phyloP scores from a whole-genome alignment of 2,888 invertebrate genomes.

The Meteorus colon region DNA sequence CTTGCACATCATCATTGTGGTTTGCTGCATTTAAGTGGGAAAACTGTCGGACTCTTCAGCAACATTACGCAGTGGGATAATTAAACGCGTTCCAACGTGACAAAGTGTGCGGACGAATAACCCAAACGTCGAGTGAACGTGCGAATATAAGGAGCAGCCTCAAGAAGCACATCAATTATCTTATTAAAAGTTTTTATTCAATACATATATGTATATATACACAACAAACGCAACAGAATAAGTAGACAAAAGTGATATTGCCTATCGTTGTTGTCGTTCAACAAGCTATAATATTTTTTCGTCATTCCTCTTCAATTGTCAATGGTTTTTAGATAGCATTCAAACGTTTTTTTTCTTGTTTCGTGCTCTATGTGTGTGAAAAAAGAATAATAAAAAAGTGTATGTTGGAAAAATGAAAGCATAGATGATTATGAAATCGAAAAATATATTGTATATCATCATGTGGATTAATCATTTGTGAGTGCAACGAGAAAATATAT shows the following conservation, averaged over 20 bases:
- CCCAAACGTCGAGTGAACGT: background rate
- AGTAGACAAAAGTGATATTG: background rate
- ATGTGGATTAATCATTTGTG: constrained; percentile 29
- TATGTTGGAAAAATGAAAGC: background rate
- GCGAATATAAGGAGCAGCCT: constrained; percentile 33
- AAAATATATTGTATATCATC: background rate
- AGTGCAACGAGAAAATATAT: constrained; percentile 15
- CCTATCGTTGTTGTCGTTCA: background rate
- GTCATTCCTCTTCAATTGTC: background rate
- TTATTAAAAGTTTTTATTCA: constrained; percentile 33
- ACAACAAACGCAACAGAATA: background rate
- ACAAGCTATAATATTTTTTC: background rate
- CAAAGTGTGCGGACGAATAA: constrained; percentile 10
- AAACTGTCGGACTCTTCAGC: constrained; percentile 26
- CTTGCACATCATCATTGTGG: constrained; percentile 17
- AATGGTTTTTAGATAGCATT: background rate
- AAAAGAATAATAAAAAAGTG: background rate
- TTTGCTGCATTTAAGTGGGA: constrained; percentile 30
- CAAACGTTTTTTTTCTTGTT: background rate
- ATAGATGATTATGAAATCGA: background rate
- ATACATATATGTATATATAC: constrained; percentile 7
- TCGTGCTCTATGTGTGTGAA: background rate
- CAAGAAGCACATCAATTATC: constrained; percentile 32
- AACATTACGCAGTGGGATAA: constrained; percentile 41
- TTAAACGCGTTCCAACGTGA: constrained; percentile 52